A percentile compares a stretch with the other conserved stretches of the same genome.
Conservation (phyloP, 2,888 invertebrate genomes). For the Meganola albula region DNA sequence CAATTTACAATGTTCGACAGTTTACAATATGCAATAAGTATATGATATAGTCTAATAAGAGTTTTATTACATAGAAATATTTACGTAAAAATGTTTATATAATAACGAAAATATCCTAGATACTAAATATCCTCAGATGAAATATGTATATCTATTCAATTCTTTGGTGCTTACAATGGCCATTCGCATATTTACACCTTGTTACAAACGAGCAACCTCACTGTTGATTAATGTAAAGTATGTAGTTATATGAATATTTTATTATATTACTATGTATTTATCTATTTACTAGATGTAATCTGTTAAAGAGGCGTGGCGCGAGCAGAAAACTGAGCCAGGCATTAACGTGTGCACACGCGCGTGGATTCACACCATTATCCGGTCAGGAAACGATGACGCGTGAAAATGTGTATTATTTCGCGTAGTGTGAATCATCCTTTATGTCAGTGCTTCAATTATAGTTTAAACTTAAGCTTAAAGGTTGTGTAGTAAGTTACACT, state of each 20-base stretch:
- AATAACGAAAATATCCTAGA: slow-evolving; percentile 57
- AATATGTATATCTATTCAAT: slow-evolving; percentile 50
- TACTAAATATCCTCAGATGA: slow-evolving; percentile 53
- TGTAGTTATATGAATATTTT: slow-evolving; percentile 41
- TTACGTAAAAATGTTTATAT: slow-evolving; percentile 66
- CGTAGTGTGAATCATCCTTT: no score
- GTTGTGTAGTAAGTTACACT: no score
- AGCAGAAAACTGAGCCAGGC: slow-evolving; percentile 1
- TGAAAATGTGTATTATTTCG: no score
- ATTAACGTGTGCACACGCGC: background rate
- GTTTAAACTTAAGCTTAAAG: no score
- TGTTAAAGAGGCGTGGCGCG: slow-evolving; percentile 35
- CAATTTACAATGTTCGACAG: slow-evolving; percentile 54
- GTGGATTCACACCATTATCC: no score
- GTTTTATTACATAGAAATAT: slow-evolving; percentile 73
- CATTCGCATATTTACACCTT: slow-evolving; percentile 66
- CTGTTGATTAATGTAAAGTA: slow-evolving; percentile 42
- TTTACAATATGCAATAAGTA: slow-evolving; percentile 65
- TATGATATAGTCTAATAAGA: slow-evolving; percentile 68
- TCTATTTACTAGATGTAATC: slow-evolving; percentile 37
- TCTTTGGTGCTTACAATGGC: slow-evolving; percentile 67
- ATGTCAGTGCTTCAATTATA: no score
- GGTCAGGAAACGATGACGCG: no score
- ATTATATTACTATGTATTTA: slow-evolving; percentile 31
- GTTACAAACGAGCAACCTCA: slow-evolving; percentile 57